Evolutionary conservation across 1,140 invertebrate species (phyloP), one percentile per base, ranked within the genome.

Genomic region (Bacillus rossius): DNA sequence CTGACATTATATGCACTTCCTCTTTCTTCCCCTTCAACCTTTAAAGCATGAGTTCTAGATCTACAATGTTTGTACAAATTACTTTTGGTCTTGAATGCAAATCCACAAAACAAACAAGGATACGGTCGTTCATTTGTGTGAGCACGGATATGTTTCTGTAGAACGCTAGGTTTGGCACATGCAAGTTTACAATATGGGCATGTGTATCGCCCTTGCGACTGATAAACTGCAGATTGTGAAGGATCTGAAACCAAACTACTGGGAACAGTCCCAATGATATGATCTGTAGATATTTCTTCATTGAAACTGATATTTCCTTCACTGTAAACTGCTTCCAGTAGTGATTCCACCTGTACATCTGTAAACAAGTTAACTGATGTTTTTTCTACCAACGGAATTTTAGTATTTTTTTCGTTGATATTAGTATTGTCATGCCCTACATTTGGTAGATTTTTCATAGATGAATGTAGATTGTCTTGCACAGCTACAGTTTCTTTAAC

Each of bases 61-160:
- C 87, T 81, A 66, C 88, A 87, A 70, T 96, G 93, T 72, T 96
- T 96, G 71, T 94, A 94, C 55, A 95, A 78, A 73, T 96, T 96
- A 64, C 91, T 94, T 69, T 92, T 92, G 2, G 93, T 96, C 74
- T 96, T 96, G 76, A 96, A 96, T 54, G 91, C 88, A 73, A 95
- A 91, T 51, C 91, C 91, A 73, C 93, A 96, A 20, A 86, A 84
- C 47, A 81, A 75, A 75, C 93, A 96, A 13, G 92, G 92, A 77
- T 87, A 96, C 19, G 92, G 92, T 49, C 93, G 81, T 73, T 96
- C 92, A 69, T 94, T 94, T n/a, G 92, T 89, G 76, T 96, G 91
- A 59, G 91, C 84, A 65, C 92, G 83, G 67, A 95, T 90, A 78
- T 96, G 93, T 77, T 96, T 96, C 71, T 94, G 86, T 47, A 96